A percentile compares a stretch with the other conserved stretches of the same genome.
Conservation (phyloP, 1,140 invertebrate species). For the Lepidurus arcticus region DNA sequence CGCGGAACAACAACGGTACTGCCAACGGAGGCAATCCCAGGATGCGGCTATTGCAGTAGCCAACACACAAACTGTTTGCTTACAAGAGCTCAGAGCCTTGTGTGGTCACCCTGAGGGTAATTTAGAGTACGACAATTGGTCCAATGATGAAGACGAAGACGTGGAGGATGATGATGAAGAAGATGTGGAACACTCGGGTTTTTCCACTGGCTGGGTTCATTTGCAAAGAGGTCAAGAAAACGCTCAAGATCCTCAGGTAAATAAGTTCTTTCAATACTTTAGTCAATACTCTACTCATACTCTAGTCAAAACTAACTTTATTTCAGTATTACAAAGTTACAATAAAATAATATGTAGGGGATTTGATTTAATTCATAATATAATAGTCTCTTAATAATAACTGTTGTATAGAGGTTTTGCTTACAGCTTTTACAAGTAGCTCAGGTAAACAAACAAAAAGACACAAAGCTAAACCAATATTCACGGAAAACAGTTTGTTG, state of each 20-base stretch:
- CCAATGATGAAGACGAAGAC: slow-evolving; percentile 29
- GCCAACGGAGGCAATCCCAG: slow-evolving; percentile 51
- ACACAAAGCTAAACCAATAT: no score
- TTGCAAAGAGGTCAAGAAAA: not conserved
- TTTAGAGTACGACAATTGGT: slow-evolving; percentile 30
- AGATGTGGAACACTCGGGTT: slow-evolving; percentile 16
- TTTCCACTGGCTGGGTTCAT: slow-evolving; percentile 30
- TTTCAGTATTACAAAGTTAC: no score
- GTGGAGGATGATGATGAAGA: slow-evolving; percentile 27
- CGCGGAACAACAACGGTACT: slow-evolving; percentile 67
- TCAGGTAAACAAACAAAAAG: no score
- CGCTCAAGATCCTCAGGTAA: not conserved
- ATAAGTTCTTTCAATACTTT: no score
- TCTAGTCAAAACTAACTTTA: no score
- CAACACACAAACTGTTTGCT: slow-evolving; percentile 25
- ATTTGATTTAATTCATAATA: no score
- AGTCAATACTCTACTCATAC: no score
- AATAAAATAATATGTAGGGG: no score
- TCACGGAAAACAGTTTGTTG: no score
- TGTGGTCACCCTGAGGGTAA: not conserved
- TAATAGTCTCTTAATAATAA: no score
- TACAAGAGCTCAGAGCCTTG: slow-evolving; percentile 26
- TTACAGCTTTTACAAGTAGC: no score
- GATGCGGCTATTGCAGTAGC: slow-evolving; percentile 40
- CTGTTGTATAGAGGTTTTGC: no score